Conservation (phyloP, 2,113 vertebrate genomes). For the Archocentrus centrarchus region DNA sequence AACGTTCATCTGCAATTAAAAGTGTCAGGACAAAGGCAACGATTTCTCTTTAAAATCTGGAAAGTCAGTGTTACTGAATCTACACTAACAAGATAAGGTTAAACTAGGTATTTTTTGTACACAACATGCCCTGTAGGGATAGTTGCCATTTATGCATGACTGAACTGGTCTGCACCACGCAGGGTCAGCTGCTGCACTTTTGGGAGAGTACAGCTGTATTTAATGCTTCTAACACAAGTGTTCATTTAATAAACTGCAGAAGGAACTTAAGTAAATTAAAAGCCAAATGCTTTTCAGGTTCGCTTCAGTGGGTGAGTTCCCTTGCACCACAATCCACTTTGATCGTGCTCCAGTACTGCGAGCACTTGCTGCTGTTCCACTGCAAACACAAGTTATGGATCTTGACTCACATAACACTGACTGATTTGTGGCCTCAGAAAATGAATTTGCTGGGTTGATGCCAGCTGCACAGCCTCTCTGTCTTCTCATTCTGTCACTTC, state of each 20-base stretch:
- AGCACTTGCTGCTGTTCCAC: slow-evolving; percentile 48
- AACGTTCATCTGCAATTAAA: background rate
- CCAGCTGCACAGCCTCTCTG: slow-evolving; percentile 65
- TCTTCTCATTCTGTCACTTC: slow-evolving; percentile 55
- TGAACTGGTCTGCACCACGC: slow-evolving; percentile 57
- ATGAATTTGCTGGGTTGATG: slow-evolving; percentile 65
- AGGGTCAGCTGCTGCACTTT: slow-evolving; percentile 58
- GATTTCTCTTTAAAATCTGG: slow-evolving; percentile 18
- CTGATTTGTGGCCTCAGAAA: slow-evolving; percentile 70
- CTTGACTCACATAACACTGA: slow-evolving; percentile 57
- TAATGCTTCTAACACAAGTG: slow-evolving; percentile 43
- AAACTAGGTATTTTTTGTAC: slow-evolving; percentile 61
- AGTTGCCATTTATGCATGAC: slow-evolving; percentile 76
- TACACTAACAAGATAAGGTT: slow-evolving; percentile 59
- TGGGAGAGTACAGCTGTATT: slow-evolving; percentile 50
- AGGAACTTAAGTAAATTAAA: slow-evolving; percentile 50
- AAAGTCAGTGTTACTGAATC: slow-evolving; percentile 54
- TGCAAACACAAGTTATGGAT: slow-evolving; percentile 52
- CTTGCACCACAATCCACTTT: slow-evolving; percentile 49
- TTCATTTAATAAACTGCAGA: slow-evolving; percentile 59
- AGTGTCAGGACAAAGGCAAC: slow-evolving; percentile 15
- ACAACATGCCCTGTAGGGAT: slow-evolving; percentile 58
- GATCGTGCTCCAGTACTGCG: slow-evolving; percentile 47
- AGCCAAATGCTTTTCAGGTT: slow-evolving; percentile 30
- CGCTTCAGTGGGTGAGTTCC: slow-evolving; percentile 16